phyloP scores from a whole-genome alignment of 2,888 invertebrate genomes.

The Scaptomyza parva region DNA sequence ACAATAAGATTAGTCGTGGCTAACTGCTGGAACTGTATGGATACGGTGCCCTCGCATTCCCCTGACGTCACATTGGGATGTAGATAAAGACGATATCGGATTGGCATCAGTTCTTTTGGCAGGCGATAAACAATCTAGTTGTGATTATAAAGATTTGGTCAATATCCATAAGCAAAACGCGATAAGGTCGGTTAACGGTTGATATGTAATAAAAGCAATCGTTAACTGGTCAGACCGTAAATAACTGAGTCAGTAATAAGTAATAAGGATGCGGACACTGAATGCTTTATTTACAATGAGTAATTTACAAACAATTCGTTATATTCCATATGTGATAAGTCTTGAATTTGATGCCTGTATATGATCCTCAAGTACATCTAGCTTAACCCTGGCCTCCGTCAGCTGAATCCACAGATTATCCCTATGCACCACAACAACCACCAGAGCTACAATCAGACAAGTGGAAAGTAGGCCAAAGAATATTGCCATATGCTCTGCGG shows the following conservation, averaged over 20 bases:
- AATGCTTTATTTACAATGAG: constrained; percentile 5
- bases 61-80: constrained; percentile 71
- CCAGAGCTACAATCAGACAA: constrained; percentile 66
- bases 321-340: neutral
- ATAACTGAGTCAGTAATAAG: constrained; percentile 7
- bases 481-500: constrained; percentile 68
- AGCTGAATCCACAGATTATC: constrained; percentile 58
- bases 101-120: constrained; percentile 71
- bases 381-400: constrained; percentile 63
- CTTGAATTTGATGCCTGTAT: constrained; percentile 36
- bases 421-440: constrained; percentile 69
- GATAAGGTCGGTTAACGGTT: constrained; percentile 19
- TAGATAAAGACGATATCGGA: constrained; percentile 74
- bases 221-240: constrained; percentile 20
- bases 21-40: constrained; percentile 76
- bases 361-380: constrained; percentile 70
- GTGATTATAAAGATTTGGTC: constrained; percentile 50
- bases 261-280: neutral
- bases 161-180: constrained; percentile 40
- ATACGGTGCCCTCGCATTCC: constrained; percentile 73
- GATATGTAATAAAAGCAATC: constrained; percentile 4
- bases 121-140: constrained; percentile 78
- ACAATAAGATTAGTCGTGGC: constrained; percentile 76
- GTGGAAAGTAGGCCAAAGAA: constrained; percentile 70
- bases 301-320: neutral